These are phyloP conservation scores for Thunnus thynnus DNA, from an alignment of 2,113 vertebrate species.

Conservation along the genomic window DNA sequence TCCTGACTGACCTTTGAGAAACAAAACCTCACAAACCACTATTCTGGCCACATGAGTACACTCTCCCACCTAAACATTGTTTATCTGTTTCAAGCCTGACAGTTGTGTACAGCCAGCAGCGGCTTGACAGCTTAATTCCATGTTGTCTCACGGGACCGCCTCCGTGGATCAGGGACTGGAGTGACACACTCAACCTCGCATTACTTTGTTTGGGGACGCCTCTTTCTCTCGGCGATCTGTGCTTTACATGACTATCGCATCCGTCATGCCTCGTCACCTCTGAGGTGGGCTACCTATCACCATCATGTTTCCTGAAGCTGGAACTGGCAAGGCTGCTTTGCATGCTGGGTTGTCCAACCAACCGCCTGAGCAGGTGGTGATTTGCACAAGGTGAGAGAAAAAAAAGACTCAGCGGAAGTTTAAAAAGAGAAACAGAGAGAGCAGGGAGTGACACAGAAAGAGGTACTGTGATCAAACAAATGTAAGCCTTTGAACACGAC, in stretches of 20 bases:
- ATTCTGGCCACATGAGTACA: slow-evolving; percentile 50
- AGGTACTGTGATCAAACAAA: slow-evolving; percentile 66
- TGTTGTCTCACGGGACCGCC: slow-evolving; percentile 66
- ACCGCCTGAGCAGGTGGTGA: slow-evolving; percentile 60
- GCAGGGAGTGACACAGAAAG: slow-evolving; percentile 24
- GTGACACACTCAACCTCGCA: slow-evolving; percentile 64
- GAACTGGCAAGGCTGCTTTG: slow-evolving; percentile 58
- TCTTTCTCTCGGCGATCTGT: slow-evolving; percentile 20
- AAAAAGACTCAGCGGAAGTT: slow-evolving; percentile 46
- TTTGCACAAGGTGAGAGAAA: slow-evolving; percentile 60
- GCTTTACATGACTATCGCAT: slow-evolving; percentile 50
- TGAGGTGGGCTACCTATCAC: background rate
- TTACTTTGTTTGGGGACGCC: slow-evolving; percentile 49
- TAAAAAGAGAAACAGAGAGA: slow-evolving; percentile 30
- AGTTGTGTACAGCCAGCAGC: slow-evolving; percentile 54
- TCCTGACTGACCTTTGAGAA: slow-evolving; percentile 47
- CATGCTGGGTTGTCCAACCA: slow-evolving; percentile 45
- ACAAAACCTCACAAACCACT: slow-evolving; percentile 64
- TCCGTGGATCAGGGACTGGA: slow-evolving; percentile 54
- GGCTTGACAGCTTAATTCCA: slow-evolving; percentile 81
- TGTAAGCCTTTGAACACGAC: slow-evolving; percentile 72
- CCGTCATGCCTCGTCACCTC: slow-evolving; percentile 45
- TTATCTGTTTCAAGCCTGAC: slow-evolving; percentile 71
- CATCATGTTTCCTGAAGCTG: slow-evolving; percentile 8
- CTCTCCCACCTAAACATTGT: slow-evolving; percentile 74